Base-by-base conservation (phyloP, 2,797 vertebrate species). In the Fistularia tabacaria region DNA sequence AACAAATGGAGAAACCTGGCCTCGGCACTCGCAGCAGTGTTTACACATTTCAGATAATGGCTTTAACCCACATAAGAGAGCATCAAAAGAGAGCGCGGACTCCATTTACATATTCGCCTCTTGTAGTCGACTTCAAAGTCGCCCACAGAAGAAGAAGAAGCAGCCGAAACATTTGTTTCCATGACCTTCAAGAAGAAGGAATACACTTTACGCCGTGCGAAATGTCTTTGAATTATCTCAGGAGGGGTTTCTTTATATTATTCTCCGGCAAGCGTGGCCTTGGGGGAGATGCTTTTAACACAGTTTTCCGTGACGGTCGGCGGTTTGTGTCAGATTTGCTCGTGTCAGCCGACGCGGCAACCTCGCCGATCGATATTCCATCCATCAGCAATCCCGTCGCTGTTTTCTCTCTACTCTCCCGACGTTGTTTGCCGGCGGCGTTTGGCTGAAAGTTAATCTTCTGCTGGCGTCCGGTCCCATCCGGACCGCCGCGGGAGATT, bases 21-120 rank as follows among this genome's bases (percentile, higher is more conserved):
- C 15, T 36, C 5, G 5, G 7, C 12, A 51, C 37, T 15, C 14
- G 43, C 54, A 15, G 55, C 46, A 45, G 47, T 69, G 76, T 77
- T 80, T 68, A 57, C 66, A 59, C 64, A 55, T 68, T 69, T 74
- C 46, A 69, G 13, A 73, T 62, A 36, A 60, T 36, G 14, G 57
- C 52, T 71, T 43, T 45, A 66, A 71, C 50, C 60, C 54, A 44
- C 42, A 51, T 46, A 57, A 9, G 13, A 49, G 50, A 51, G 46
- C 59, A 46, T 51, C 8, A 54, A 50, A 62, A 55, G 43, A 49
- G 54, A 51, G 51, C 39, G 9, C 52, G 38, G 25, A 5, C 6
- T 11, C n/a, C 46, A 74, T 79, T 71, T 71, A 49, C 46, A 44
- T 72, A 42, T 46, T 54, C 13, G 12, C 13, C 50, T 48, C 50